phyloP scores from a whole-genome alignment of 2,888 invertebrate genomes.

The Creontiades dilutus region DNA sequence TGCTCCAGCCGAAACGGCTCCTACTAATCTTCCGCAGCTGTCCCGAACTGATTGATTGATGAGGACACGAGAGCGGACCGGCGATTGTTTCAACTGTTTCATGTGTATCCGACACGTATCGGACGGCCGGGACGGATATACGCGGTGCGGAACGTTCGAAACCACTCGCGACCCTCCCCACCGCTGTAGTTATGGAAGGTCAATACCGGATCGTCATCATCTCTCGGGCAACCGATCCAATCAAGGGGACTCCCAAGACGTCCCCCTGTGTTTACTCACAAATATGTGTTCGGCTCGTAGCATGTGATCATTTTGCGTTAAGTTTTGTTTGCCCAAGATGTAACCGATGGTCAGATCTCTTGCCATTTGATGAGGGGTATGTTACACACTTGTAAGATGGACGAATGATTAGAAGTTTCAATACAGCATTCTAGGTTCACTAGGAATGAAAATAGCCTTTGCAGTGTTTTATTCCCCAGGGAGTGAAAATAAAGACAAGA shows the following conservation, averaged over 20 bases:
- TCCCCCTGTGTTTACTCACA: not conserved
- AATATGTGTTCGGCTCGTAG: not conserved
- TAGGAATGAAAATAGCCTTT: too few relatives aligned
- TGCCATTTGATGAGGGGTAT: too few relatives aligned
- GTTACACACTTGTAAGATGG: too few relatives aligned
- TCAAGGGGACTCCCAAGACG: not conserved
- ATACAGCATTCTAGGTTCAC: too few relatives aligned
- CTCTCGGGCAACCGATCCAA: not conserved
- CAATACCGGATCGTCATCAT: not conserved
- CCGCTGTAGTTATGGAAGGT: slow-evolving; percentile 9
- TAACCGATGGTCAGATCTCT: too few relatives aligned
- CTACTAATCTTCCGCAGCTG: slow-evolving; percentile 14
- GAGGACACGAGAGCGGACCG: not conserved
- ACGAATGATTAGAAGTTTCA: too few relatives aligned
- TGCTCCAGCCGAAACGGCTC: not conserved
- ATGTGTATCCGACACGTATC: not conserved
- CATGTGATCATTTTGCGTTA: too few relatives aligned
- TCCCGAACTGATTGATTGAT: not conserved
- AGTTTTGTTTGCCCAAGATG: too few relatives aligned
- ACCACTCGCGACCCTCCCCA: not conserved
- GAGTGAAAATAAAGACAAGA: too few relatives aligned
- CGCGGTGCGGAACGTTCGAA: not conserved
- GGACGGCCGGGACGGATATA: not conserved
- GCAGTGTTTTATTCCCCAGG: too few relatives aligned
- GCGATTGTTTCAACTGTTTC: slow-evolving; percentile 1